These are phyloP conservation scores for Eupithecia subfuscata DNA, from an alignment of 2,888 invertebrate genomes.

Conservation along the genomic window DNA sequence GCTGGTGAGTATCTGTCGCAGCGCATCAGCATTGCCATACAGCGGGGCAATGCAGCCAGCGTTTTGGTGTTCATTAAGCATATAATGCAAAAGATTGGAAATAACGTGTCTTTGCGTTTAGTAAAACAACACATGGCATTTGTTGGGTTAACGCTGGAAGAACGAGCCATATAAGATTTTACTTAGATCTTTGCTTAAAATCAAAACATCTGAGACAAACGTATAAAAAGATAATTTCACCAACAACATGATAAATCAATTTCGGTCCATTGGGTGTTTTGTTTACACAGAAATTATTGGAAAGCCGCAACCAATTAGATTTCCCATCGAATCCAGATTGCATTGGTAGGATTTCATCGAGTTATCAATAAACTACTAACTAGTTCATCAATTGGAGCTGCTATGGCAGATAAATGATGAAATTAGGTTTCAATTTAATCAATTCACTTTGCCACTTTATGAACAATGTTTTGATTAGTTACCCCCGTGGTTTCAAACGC, in stretches of 20 bases:
- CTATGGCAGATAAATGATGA: background rate
- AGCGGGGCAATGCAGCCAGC: too few relatives aligned
- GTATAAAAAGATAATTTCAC: background rate
- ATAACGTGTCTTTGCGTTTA: too few relatives aligned
- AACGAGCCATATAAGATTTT: too few relatives aligned
- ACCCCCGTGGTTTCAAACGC: background rate
- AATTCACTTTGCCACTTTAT: background rate
- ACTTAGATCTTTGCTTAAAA: too few relatives aligned
- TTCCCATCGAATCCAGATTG: background rate
- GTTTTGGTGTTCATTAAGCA: too few relatives aligned
- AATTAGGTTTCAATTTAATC: background rate
- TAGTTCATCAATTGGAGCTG: background rate
- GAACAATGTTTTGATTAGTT: background rate
- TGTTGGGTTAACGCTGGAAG: too few relatives aligned
- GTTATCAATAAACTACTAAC: background rate
- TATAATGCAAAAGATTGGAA: too few relatives aligned
- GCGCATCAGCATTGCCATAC: too few relatives aligned
- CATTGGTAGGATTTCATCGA: conserved; percentile 12
- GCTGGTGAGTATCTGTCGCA: too few relatives aligned
- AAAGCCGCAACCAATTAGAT: conserved; percentile 34
- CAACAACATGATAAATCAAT: conserved; percentile 47
- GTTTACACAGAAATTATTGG: conserved; percentile 46
- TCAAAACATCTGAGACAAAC: too few relatives aligned
- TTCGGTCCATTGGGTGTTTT: conserved; percentile 45
- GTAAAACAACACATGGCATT: too few relatives aligned